phyloP scores from a whole-genome alignment of 2,113 vertebrate species.

The Narcine bancroftii region DNA sequence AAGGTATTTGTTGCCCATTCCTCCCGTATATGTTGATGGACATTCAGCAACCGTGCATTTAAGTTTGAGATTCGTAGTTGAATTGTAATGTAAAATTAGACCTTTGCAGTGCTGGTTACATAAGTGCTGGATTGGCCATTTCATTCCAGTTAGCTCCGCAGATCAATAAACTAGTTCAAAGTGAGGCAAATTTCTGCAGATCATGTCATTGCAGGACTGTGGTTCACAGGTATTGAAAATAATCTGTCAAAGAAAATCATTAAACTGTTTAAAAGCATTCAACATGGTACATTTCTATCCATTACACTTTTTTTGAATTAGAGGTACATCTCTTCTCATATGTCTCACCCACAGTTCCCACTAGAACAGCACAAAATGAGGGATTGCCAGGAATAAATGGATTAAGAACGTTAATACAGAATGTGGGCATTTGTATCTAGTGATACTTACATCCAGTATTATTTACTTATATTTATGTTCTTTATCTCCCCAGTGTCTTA shows the following conservation, averaged over 20 bases:
- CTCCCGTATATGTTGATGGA: neutral
- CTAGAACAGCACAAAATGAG: neutral
- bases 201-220: conserved; percentile 7
- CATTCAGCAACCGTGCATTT: neutral
- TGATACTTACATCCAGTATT: neutral
- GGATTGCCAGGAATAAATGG: neutral
- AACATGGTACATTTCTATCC: neutral
- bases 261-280: neutral
- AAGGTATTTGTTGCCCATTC: neutral
- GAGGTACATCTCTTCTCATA: neutral
- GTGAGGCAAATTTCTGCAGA: neutral
- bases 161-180: neutral
- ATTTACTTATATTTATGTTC: neutral
- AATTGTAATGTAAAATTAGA: neutral
- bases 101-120: neutral
- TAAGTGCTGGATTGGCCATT: neutral
- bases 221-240: conserved; percentile 12
- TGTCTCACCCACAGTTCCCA: neutral
- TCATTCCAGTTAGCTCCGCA: neutral
- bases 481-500: neutral
- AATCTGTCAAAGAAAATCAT: neutral
- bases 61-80: neutral
- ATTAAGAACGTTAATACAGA: neutral
- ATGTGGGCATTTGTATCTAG: too few relatives aligned
- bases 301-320: neutral